Percentiles rank a stretch among this genome's conserved stretches.
Evolutionary conservation across 1,140 invertebrate genomes (phyloP).

Genomic region (Andrena cerasifolii): DNA sequence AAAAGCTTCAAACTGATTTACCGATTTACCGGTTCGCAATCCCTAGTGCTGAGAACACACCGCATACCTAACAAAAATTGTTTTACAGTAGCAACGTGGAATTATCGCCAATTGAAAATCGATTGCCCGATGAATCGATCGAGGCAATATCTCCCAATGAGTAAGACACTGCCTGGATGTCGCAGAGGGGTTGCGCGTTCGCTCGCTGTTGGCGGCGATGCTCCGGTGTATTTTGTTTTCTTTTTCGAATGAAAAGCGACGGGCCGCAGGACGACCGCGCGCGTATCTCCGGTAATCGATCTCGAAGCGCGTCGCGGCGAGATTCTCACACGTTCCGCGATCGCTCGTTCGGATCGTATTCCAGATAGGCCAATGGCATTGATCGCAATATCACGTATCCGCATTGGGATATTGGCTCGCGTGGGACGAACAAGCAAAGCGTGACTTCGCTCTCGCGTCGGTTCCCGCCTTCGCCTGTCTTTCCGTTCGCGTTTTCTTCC

Average conservation of each 20-base stretch:
- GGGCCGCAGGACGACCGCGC: slow-evolving; percentile 25
- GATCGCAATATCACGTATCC: slow-evolving; percentile 65
- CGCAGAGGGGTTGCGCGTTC: slow-evolving; percentile 36
- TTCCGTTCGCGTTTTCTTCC: slow-evolving; percentile 38
- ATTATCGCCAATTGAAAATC: too few species aligned
- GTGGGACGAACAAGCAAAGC: slow-evolving; percentile 61
- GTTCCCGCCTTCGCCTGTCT: slow-evolving; percentile 35
- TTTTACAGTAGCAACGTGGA: too few species aligned
- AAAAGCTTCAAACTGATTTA: too few species aligned
- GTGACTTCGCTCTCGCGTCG: slow-evolving; percentile 32
- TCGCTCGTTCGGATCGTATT: slow-evolving; percentile 59
- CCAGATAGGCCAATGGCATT: slow-evolving; percentile 64
- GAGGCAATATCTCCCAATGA: not conserved
- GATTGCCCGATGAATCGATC: not conserved
- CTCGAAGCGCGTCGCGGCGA: slow-evolving; percentile 44
- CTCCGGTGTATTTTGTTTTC: too few species aligned
- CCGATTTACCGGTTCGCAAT: too few species aligned
- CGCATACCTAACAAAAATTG: too few species aligned
- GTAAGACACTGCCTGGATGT: slow-evolving; percentile 27
- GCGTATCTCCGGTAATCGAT: slow-evolving; percentile 52
- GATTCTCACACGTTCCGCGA: slow-evolving; percentile 59
- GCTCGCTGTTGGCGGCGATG: slow-evolving; percentile 11
- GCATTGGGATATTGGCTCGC: slow-evolving; percentile 49
- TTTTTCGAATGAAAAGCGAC: slow-evolving; percentile 45
- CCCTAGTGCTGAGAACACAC: too few species aligned